A percentile compares a stretch with the other conserved stretches of the same genome.
phyloP scores from a whole-genome alignment of 2,113 vertebrate species.

The Lethenteron reissneri region DNA sequence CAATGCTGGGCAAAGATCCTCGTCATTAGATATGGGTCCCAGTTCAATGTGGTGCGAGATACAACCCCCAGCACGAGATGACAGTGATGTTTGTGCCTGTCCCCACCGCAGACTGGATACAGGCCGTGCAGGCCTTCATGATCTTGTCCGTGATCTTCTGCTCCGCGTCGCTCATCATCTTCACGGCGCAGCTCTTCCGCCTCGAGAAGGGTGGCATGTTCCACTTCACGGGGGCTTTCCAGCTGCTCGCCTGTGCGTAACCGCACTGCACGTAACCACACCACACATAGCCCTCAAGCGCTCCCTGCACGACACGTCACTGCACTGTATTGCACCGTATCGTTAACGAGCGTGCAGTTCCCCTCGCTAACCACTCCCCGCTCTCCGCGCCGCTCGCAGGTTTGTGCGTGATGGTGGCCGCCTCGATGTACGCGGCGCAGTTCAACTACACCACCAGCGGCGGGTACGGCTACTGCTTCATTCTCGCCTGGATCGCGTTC shows the following conservation, averaged over 20 bases:
- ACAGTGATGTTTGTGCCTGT: no score
- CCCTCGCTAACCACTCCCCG: not conserved
- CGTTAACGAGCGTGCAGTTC: not conserved
- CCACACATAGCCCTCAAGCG: not conserved
- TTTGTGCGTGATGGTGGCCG: slow-evolving; percentile 71
- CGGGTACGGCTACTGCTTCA: slow-evolving; percentile 58
- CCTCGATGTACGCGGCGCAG: slow-evolving; percentile 75
- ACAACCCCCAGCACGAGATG: no score
- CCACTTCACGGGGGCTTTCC: slow-evolving; percentile 80
- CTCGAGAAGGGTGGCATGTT: slow-evolving; percentile 87
- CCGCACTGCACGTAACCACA: not conserved
- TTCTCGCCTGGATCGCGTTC: slow-evolving; percentile 85
- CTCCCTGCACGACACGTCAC: not conserved
- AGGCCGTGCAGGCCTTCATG: slow-evolving; percentile 89
- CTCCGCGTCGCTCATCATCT: slow-evolving; percentile 61
- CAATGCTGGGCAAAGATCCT: no score
- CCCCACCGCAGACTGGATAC: slow-evolving; percentile 55
- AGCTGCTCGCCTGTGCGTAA: slow-evolving; percentile 80
- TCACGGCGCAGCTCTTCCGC: slow-evolving; percentile 96
- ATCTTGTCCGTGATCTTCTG: slow-evolving; percentile 93
- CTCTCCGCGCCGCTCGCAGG: slow-evolving; percentile 23
- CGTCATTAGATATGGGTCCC: no score
- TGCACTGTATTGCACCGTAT: slow-evolving; percentile 1
- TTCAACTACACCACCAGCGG: slow-evolving; percentile 17
- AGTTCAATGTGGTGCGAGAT: no score